Percentiles rank a stretch among this genome's conserved stretches.
phyloP scores from a whole-genome alignment of 2,888 invertebrate species.

The Pheosia gnoma region DNA sequence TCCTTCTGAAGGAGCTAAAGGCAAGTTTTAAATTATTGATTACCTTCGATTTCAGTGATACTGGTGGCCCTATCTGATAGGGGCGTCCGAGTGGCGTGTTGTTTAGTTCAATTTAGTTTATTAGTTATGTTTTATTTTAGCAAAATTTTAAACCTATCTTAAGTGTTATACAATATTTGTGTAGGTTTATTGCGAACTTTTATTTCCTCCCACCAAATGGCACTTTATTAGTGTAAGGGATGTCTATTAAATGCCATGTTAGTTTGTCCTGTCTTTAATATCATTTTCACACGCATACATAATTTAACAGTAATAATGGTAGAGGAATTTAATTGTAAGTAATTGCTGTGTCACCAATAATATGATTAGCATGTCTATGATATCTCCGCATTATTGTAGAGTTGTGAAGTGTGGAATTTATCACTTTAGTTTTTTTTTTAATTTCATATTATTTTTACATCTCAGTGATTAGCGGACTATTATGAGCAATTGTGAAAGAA shows the following conservation, averaged over 20 bases:
- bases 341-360: conserved; percentile 84
- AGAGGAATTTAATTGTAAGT: conserved; percentile 73
- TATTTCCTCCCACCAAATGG: conserved; percentile 82
- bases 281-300: conserved; percentile 56
- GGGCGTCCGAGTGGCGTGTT: conserved; percentile 75
- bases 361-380: conserved; percentile 72
- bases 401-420: conserved; percentile 49
- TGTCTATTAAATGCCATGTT: conserved; percentile 67
- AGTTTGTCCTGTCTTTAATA: conserved; percentile 63
- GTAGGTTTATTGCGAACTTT: conserved; percentile 78
- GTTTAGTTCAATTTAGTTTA: conserved; percentile 85
- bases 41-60: conserved; percentile 79
- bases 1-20: conserved; percentile 68
- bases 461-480: conserved; percentile 66
- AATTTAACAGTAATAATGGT: conserved; percentile 65
- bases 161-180: conserved; percentile 82
- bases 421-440: conserved; percentile 48
- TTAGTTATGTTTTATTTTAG: conserved; percentile 85
- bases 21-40: conserved; percentile 71
- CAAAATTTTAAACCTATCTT: conserved; percentile 82
- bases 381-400: conserved; percentile 65
- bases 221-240: conserved; percentile 59
- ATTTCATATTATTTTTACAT: conserved; percentile 45
- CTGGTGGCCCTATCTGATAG: conserved; percentile 76
- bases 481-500: conserved; percentile 36